Evolutionary conservation across 2,797 vertebrate genomes (phyloP), one percentile per base, ranked within the genome.

Genomic region (Tauraco hartlaubi): DNA sequence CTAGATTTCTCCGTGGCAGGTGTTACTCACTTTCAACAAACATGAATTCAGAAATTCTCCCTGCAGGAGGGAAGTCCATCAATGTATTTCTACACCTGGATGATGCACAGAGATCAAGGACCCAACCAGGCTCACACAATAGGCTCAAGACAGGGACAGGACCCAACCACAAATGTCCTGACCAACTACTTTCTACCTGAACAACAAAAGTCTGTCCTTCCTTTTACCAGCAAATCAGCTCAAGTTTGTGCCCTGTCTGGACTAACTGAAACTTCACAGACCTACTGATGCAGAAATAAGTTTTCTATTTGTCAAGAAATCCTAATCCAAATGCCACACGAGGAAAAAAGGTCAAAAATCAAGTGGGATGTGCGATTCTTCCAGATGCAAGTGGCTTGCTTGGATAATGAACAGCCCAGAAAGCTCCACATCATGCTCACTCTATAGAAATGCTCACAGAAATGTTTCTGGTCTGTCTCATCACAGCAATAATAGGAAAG

Each of bases 261-360:
- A 69, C 35, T 55, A 72, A 76, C 49, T 52, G 39, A 88, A 94
- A 68, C 51, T 55, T 85, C 63, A 79, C 68, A 83, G 81, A 52
- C 29, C n/a, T 37, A 8, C 54, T 44, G n/a, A 92, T 75, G 51
- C 85, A 84, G 76, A 81, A 91, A 75, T 75, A 74, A 28, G 3
- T 16, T 68, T 73, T 69, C 23, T 58, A 44, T 88, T 88, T 90
- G 55, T 75, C 58, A 55, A 61, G 13, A 92, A 94, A 91, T 81
- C 81, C 64, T 49, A 85, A 91, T 64, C 15, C 37, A 94, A 94
- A 95, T 88, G 62, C 58, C 77, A 68, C 1, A 14, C 6, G 7
- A 51, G 33, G 15, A 41, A 62, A 67, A 88, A 94, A 88, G 69
- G 91, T 90, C 55, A 94, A 59, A 93, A 94, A 43, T 48, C 46